Evolutionary conservation across 92 coral and sea anemone genomes (phyloP), one percentile per base, ranked within the genome.

Genomic region (Ricordea florida): DNA sequence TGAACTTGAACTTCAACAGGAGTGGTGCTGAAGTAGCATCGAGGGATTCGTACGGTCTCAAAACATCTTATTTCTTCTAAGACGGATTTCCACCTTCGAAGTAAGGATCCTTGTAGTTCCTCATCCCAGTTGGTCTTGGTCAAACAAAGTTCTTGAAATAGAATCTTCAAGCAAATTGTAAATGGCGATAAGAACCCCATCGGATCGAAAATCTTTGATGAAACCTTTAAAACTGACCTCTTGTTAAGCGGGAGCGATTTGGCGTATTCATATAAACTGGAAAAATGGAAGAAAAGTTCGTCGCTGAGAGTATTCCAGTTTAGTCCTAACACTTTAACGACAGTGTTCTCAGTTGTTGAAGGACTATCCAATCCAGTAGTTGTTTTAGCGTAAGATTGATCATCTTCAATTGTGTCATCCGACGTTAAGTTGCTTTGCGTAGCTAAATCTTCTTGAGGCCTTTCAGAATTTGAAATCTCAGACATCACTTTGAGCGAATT

Each of bases 161-260:
- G 60, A 66, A 63, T 49, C 68, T 84, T 84, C 68, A 89, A 7
- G 33, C 69, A 57, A 57, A 89, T 73, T 15, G 68, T 76, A 42
- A 84, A 89, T 0, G 83, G 90, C 35, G 64, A 65, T 33, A 89
- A 48, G 27, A 84, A 56, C 47, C 94, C 90, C 24, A 89, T 13
- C 15, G 87, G 94, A 66, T 84, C 94, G 15, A 84, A 89, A 38
- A 82, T 87, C 75, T 86, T 86, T 17, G 84, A 81, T 24, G 92
- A 27, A 69, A 79, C 40, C 62, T 82, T 90, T 13, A 90, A 55
- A 50, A 90, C 15, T 11, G 96, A 89, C 50, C 91, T 30, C 69
- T 89, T 89, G 48, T 77, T 85, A 65, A 69, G 86, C 34, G 88
- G 85, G 48, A 87, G 80, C 7, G 84, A 57, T 56, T 57, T 60